These are phyloP conservation scores for Marronus borbonicus DNA, from an alignment of 2,888 invertebrate species.

Conservation along the genomic window DNA sequence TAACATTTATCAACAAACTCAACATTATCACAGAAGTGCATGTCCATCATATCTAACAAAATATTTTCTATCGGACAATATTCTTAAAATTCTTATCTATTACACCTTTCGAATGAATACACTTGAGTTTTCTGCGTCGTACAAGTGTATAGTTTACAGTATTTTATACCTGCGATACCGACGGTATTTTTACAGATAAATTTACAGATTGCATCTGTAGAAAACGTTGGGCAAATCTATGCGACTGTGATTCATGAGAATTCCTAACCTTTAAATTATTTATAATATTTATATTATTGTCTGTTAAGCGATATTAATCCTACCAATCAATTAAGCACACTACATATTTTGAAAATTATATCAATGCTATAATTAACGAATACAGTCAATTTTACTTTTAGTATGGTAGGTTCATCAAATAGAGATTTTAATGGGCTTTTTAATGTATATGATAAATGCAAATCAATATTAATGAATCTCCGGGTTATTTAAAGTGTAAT, in stretches of 20 bases:
- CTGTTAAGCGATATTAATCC: conserved; percentile 12
- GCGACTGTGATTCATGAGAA: neutral
- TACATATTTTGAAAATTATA: neutral
- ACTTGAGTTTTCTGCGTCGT: conserved; percentile 11
- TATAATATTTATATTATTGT: conserved; percentile 11
- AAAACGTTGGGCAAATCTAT: neutral
- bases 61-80: neutral
- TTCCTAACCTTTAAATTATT: neutral
- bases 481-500: too few species aligned
- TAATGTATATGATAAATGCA: too few species aligned
- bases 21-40: neutral
- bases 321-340: neutral
- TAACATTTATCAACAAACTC: neutral
- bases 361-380: too few species aligned
- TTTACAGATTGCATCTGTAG: conserved; percentile 8
- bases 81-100: conserved; percentile 11
- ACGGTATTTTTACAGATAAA: conserved; percentile 5
- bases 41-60: too few species aligned
- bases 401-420: too few species aligned
- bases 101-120: neutral
- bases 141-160: neutral
- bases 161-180: conserved; percentile 4
- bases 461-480: too few species aligned
- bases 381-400: too few species aligned
- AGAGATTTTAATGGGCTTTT: too few species aligned